These are phyloP conservation scores for Myotis brandtii DNA, from an alignment of 2,113 vertebrate genomes.

Conservation along the genomic window DNA sequence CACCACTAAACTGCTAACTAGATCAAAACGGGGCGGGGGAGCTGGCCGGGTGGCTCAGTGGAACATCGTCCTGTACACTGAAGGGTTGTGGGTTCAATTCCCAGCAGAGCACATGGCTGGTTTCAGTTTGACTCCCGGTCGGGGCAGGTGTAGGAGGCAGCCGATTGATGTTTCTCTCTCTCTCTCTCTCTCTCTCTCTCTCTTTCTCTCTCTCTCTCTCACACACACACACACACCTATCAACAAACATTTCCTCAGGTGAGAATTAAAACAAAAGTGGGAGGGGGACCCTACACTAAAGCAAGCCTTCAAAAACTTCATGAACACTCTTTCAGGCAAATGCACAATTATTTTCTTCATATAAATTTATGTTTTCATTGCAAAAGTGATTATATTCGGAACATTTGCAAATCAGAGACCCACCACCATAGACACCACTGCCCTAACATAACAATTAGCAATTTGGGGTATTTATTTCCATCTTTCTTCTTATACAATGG, in stretches of 20 bases:
- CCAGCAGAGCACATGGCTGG: no score
- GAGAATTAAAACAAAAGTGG: not conserved
- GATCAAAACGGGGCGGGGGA: not conserved
- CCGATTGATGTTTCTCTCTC: not conserved
- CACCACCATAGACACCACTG: not conserved
- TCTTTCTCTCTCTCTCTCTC: not conserved
- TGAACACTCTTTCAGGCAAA: not conserved
- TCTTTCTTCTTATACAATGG: not conserved
- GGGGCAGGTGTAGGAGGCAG: not conserved
- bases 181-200: not conserved
- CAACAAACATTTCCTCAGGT: no score
- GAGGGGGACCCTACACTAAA: not conserved
- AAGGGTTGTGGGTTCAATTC: not conserved
- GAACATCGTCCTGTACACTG: not conserved
- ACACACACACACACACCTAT: no score
- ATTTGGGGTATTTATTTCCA: not conserved
- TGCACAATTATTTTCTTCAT: not conserved
- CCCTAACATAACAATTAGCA: not conserved
- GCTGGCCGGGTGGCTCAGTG: not conserved
- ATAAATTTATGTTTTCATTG: conserved; percentile 2
- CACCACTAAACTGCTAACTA: not conserved
- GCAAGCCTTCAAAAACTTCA: not conserved
- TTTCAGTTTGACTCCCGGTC: not conserved
- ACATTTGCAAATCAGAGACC: conserved; percentile 44
- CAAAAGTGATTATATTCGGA: not conserved